Conservation (phyloP, 2,797 vertebrate genomes). For the Enteromius argenteus region DNA sequence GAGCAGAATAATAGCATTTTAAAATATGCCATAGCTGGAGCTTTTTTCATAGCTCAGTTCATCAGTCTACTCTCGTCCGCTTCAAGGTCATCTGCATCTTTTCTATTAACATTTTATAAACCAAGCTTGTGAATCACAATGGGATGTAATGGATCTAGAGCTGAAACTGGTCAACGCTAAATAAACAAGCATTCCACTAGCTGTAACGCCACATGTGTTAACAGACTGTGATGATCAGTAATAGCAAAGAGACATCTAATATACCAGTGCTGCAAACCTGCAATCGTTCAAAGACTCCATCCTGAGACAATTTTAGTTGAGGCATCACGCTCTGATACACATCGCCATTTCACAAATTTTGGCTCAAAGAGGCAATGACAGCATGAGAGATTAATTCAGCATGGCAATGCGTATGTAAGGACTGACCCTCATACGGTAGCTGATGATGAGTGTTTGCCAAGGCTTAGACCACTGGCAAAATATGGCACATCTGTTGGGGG, state of each 20-base stretch:
- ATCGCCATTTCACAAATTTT: background rate
- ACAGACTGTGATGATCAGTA: background rate
- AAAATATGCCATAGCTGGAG: constrained; percentile 28
- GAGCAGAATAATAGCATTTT: constrained; percentile 21
- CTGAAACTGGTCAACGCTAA: constrained; percentile 25
- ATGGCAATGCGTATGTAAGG: constrained; percentile 2
- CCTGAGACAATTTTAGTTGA: constrained; percentile 10
- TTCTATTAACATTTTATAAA: constrained; percentile 30
- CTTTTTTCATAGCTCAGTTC: constrained; percentile 9
- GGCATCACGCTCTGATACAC: background rate
- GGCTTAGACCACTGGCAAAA: constrained; percentile 28
- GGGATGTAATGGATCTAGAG: background rate
- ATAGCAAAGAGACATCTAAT: background rate
- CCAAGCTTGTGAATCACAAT: background rate
- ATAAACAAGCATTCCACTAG: background rate
- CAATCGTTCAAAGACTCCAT: background rate
- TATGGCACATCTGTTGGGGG: constrained; percentile 27
- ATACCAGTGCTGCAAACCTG: background rate
- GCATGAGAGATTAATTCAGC: constrained; percentile 34
- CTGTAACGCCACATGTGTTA: constrained; percentile 1
- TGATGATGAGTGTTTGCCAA: constrained; percentile 24
- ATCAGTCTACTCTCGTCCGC: background rate
- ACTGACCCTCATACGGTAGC: constrained; percentile 24
- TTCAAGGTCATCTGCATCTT: constrained; percentile 31
- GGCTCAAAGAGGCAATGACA: constrained; percentile 22